Conservation (phyloP, 2,888 invertebrate species). For the Amphiduros pacificus region DNA sequence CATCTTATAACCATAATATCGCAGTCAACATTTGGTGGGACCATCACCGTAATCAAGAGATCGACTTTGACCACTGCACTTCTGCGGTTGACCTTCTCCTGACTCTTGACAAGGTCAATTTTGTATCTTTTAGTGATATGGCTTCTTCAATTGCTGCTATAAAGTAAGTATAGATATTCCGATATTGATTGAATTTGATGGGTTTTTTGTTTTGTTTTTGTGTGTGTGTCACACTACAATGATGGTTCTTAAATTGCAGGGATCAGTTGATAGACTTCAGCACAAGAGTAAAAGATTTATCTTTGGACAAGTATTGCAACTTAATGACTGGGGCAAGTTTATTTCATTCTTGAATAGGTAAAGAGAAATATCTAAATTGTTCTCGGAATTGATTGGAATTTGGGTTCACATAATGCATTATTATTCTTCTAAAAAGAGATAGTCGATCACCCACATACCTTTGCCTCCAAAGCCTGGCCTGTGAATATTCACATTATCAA, state of each 20-base stretch:
- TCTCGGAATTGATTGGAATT: neutral
- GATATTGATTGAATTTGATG: neutral
- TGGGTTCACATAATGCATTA: neutral
- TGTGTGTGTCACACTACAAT: neutral
- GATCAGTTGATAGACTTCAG: constrained; percentile 12
- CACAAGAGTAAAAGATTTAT: neutral
- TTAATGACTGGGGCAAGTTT: constrained; percentile 12
- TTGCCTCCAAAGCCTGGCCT: too few species aligned
- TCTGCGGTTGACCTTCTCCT: constrained; percentile 32
- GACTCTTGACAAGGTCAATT: constrained; percentile 36
- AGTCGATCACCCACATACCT: too few species aligned
- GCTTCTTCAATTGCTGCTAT: constrained; percentile 20
- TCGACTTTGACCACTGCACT: constrained; percentile 37
- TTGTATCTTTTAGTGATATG: constrained; percentile 33
- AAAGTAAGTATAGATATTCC: constrained; percentile 8
- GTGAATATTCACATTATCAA: too few species aligned
- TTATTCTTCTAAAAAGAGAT: too few species aligned
- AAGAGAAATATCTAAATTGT: neutral
- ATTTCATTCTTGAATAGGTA: neutral
- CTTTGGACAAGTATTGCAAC: neutral
- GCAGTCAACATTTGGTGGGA: constrained; percentile 57
- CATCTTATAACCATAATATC: constrained; percentile 48
- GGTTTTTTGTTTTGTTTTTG: neutral
- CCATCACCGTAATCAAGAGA: constrained; percentile 32
- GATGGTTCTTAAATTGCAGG: constrained; percentile 1